phyloP scores from a whole-genome alignment of 2,797 vertebrate species.

The Mallotus villosus region DNA sequence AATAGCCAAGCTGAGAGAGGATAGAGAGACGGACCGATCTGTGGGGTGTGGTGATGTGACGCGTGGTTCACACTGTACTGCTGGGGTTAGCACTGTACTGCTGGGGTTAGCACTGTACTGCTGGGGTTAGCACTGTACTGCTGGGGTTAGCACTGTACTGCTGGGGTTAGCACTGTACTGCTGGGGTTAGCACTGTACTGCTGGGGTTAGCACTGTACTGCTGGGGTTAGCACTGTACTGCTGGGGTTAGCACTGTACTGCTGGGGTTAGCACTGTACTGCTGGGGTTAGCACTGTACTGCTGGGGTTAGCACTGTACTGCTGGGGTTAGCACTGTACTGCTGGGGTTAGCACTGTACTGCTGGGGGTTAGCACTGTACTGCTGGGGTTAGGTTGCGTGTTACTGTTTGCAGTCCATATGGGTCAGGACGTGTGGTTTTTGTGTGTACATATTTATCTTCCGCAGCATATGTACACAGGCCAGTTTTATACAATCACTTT shows the following conservation, averaged over 20 bases:
- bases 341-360: neutral
- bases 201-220: neutral
- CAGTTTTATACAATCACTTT: conserved; percentile 8
- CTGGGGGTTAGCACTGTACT: neutral
- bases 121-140: neutral
- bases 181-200: neutral
- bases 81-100: neutral
- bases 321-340: neutral
- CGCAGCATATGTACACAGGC: neutral
- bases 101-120: neutral
- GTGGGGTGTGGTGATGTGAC: neutral
- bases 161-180: neutral
- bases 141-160: neutral
- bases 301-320: neutral
- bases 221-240: neutral
- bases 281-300: neutral
- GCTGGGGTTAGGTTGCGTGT: neutral
- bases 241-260: neutral
- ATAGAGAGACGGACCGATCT: neutral
- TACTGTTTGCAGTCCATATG: neutral
- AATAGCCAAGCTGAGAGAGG: neutral
- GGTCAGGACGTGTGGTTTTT: neutral
- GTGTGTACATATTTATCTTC: neutral
- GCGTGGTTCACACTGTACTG: neutral
- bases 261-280: neutral